A percentile compares a stretch with the other conserved stretches of the same genome.
Conservation (phyloP, 1,140 invertebrate species). For the Agrypnia vestita region DNA sequence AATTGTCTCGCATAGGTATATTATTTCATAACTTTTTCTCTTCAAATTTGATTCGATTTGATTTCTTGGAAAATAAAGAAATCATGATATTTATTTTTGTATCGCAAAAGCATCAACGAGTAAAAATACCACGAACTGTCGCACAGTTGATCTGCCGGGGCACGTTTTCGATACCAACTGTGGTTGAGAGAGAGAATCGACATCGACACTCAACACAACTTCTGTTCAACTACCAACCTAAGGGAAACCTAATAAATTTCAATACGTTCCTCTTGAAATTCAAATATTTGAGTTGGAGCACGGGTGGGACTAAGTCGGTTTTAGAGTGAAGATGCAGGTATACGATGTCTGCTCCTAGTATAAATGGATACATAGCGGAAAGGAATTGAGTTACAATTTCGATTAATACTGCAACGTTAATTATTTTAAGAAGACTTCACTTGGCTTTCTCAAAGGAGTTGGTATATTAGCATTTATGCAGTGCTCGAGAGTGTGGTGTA, state of each 20-base stretch:
- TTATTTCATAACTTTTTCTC: too few relatives aligned
- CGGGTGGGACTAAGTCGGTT: slow-evolving; percentile 20
- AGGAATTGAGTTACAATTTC: not conserved
- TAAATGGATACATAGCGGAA: not conserved
- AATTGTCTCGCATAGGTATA: too few relatives aligned
- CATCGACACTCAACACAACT: slow-evolving; percentile 32
- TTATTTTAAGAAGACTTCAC: too few relatives aligned
- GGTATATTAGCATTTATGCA: not conserved
- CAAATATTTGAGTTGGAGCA: slow-evolving; percentile 49
- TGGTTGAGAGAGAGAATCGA: slow-evolving; percentile 25
- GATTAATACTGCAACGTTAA: not conserved
- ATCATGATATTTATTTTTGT: too few relatives aligned
- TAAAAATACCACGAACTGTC: not conserved
- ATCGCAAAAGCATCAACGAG: too few relatives aligned
- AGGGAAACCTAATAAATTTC: slow-evolving; percentile 53
- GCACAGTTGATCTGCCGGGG: slow-evolving; percentile 22
- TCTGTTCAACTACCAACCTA: slow-evolving; percentile 1
- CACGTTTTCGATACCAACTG: slow-evolving; percentile 59
- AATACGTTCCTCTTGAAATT: slow-evolving; percentile 51
- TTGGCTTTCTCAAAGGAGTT: not conserved
- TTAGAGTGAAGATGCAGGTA: slow-evolving; percentile 12
- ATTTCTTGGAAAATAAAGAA: too few relatives aligned
- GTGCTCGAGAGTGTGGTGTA: too few relatives aligned
- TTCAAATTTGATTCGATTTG: too few relatives aligned
- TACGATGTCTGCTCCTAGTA: not conserved